phyloP scores from a whole-genome alignment of 2,797 vertebrate genomes.

The Morelia viridis region DNA sequence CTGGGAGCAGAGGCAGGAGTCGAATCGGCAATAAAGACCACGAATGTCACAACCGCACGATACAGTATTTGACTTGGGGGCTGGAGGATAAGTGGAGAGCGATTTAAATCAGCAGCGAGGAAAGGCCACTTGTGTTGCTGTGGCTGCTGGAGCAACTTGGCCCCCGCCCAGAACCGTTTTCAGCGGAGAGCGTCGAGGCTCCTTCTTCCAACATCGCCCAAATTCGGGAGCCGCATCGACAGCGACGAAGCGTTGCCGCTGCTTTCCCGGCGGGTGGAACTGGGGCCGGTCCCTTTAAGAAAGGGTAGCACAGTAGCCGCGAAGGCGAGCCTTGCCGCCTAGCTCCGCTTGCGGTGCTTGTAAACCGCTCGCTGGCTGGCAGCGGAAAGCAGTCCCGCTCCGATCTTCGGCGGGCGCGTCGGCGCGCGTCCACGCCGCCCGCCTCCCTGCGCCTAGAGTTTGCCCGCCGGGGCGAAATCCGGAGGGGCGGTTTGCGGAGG shows the following conservation, averaged over 20 bases:
- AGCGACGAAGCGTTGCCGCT: not conserved
- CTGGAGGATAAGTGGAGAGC: not conserved
- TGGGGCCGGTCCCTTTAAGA: slow-evolving; percentile 72
- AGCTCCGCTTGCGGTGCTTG: slow-evolving; percentile 34
- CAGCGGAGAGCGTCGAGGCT: not conserved
- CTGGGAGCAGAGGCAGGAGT: not conserved
- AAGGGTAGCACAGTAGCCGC: slow-evolving; percentile 53
- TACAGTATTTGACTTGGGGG: not conserved
- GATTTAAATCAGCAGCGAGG: not conserved
- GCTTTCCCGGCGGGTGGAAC: not conserved
- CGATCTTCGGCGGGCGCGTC: slow-evolving; percentile 10
- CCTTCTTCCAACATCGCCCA: not conserved
- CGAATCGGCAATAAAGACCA: not conserved
- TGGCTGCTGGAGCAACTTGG: not conserved
- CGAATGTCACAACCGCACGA: not conserved
- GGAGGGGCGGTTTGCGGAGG: slow-evolving; percentile 27
- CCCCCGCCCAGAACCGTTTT: not conserved
- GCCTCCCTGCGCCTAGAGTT: not conserved
- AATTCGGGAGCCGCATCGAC: not conserved
- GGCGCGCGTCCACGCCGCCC: not conserved
- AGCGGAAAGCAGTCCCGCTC: slow-evolving; percentile 61
- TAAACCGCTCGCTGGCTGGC: slow-evolving; percentile 50
- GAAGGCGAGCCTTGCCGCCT: slow-evolving; percentile 59
- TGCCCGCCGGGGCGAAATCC: slow-evolving; percentile 16
- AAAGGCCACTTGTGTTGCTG: not conserved